These are phyloP conservation scores for Hypothenemus hampei DNA, from an alignment of 1,140 invertebrate species.

Conservation along the genomic window DNA sequence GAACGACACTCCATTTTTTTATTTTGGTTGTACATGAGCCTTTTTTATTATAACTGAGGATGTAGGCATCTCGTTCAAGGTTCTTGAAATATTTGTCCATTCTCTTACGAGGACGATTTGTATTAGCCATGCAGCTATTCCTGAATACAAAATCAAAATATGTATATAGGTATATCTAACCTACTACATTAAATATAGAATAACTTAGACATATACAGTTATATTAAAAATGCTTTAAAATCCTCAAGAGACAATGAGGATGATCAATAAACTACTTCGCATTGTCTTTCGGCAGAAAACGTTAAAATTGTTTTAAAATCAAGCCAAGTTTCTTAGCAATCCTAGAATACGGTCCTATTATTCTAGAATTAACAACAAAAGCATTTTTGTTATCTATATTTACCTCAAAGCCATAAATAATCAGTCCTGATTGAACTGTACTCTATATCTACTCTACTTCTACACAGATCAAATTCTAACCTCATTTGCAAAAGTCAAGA, in stretches of 20 bases:
- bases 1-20: conserved; percentile 16
- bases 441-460: conserved; percentile 3
- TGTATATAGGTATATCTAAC: neutral
- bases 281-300: neutral
- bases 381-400: conserved; percentile 1
- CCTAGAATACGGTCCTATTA: neutral
- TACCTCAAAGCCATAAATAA: conserved; percentile 1
- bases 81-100: conserved; percentile 19
- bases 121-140: conserved; percentile 8
- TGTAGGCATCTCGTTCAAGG: conserved; percentile 5
- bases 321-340: neutral
- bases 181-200: neutral
- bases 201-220: neutral
- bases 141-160: neutral
- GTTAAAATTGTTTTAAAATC: neutral
- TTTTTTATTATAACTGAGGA: conserved; percentile 3
- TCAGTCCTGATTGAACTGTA: conserved; percentile 5
- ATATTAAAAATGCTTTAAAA: neutral
- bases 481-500: neutral
- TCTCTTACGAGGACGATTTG: conserved; percentile 1
- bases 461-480: conserved; percentile 13
- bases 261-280: neutral
- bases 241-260: neutral
- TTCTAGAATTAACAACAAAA: neutral
- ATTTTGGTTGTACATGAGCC: conserved; percentile 9